phyloP scores from a whole-genome alignment of 2,113 vertebrate species.

The Electrona antarctica region DNA sequence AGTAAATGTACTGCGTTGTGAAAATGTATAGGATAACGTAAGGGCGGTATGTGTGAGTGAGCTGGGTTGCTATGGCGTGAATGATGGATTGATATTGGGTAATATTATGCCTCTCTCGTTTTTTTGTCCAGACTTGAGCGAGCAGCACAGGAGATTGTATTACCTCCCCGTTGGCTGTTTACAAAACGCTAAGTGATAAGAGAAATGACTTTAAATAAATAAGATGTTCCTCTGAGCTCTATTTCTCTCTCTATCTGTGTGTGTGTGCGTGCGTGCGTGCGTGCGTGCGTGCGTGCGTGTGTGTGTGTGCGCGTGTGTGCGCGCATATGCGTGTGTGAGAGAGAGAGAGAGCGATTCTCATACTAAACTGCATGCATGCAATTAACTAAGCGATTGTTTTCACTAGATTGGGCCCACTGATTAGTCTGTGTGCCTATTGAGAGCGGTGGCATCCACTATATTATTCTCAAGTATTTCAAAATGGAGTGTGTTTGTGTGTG shows the following conservation, averaged over 20 bases:
- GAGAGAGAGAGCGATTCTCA: conserved; percentile 55
- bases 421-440: conserved; percentile 52
- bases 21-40: too few relatives aligned
- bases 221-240: conserved; percentile 35
- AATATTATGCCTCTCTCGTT: conserved; percentile 15
- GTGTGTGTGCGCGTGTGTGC: conserved; percentile 22
- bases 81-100: conserved; percentile 40
- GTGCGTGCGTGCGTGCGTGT: conserved; percentile 16
- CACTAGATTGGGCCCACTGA: conserved; percentile 66
- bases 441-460: too few relatives aligned
- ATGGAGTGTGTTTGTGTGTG: not conserved
- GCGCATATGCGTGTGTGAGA: conserved; percentile 17
- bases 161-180: conserved; percentile 75
- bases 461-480: too few relatives aligned
- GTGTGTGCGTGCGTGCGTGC: conserved; percentile 19
- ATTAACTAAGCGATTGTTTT: conserved; percentile 79
- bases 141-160: conserved; percentile 68
- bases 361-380: conserved; percentile 73
- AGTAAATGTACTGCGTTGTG: conserved; percentile 7
- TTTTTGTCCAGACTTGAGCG: conserved; percentile 50
- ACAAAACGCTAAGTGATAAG: conserved; percentile 74
- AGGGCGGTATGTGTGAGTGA: not conserved
- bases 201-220: conserved; percentile 77
- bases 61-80: conserved; percentile 43
- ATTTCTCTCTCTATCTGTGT: not conserved